Evolutionary conservation across 2,797 vertebrate genomes (phyloP).

Genomic region (Takifugu ocellatus): DNA sequence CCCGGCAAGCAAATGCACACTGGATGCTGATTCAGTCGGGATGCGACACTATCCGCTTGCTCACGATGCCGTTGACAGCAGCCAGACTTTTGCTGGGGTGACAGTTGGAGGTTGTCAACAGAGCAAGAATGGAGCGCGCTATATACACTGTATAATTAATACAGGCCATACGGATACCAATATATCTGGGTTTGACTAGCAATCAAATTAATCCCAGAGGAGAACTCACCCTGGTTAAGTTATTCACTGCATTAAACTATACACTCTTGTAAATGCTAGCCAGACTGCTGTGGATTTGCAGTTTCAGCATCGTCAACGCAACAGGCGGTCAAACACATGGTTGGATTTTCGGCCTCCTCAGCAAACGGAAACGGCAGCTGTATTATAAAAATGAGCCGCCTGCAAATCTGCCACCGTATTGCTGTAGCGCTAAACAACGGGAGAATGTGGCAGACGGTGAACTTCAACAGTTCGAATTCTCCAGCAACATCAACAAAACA

Average conservation of each 20-base stretch:
- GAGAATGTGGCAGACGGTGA: not conserved
- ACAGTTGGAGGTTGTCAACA: not conserved
- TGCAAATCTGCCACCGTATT: conserved; percentile 35
- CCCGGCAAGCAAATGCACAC: not conserved
- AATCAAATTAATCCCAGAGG: not conserved
- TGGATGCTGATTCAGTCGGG: not conserved
- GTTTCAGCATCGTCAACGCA: conserved; percentile 24
- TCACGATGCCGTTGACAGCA: not conserved
- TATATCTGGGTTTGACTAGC: not conserved
- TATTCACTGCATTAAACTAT: not conserved
- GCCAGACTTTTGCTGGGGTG: not conserved
- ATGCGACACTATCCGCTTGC: not conserved
- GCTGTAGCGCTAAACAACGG: conserved; percentile 3
- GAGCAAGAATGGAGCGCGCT: not conserved
- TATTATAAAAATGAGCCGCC: conserved; percentile 27
- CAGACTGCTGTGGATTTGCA: conserved; percentile 24
- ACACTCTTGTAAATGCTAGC: conserved; percentile 22
- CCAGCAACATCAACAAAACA: not conserved
- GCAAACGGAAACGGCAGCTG: conserved; percentile 62
- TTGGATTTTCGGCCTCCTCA: conserved; percentile 26
- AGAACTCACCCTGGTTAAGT: conserved; percentile 7
- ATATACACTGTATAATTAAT: not conserved
- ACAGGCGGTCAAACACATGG: conserved; percentile 30
- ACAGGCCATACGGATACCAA: not conserved
- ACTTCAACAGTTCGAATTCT: not conserved